Evolutionary conservation across 2,888 invertebrate species (phyloP), one percentile per base, ranked within the genome.

Genomic region (Nomada fabriciana): DNA sequence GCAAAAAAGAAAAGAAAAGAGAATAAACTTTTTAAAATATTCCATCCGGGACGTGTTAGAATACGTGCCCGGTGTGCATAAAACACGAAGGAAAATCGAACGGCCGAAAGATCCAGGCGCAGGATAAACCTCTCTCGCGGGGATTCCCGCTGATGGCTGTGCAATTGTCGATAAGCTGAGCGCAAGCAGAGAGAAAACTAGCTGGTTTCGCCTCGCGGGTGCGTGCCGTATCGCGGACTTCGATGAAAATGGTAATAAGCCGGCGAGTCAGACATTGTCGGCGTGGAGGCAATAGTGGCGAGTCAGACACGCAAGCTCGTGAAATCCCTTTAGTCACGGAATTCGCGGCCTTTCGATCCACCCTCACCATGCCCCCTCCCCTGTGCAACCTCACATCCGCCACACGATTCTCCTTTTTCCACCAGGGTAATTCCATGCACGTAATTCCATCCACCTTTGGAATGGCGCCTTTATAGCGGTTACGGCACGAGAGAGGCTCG

Each of bases 181-280:
- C 29, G 4, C 11, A 13, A n/a, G 20, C n/a, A 20, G 10, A 25
- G 36, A 13, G 7, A 29, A 55, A n/a, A 20, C 10, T 1, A 4
- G 18, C n/a, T n/a, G 50, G 20, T 68, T 55, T 53, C 53, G n/a
- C n/a, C 7, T 36, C 36, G 36, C 36, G 36, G 23, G 77, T 75
- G 84, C 86, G 86, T 86, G 86, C 55, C 57, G 70, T 85, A 83
- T 85, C 85, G 73, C 61, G 11, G 55, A 23, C 53, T 76, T 71
- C 82, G 80, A 83, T 87, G 83, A 75, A 81, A 87, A 86, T 85
- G 86, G 83, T 87, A 86, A 87, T 87, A 86, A 86, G 86, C 80
- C 53, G 65, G 61, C 86, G 64, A 84, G 81, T 75, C 85, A 76
- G 86, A 85, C 85, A 68, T 81, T 47, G 76, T 47, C n/a, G 73